Evolutionary conservation across 2,113 vertebrate genomes (phyloP).

Genomic region (Phasianus colchicus): DNA sequence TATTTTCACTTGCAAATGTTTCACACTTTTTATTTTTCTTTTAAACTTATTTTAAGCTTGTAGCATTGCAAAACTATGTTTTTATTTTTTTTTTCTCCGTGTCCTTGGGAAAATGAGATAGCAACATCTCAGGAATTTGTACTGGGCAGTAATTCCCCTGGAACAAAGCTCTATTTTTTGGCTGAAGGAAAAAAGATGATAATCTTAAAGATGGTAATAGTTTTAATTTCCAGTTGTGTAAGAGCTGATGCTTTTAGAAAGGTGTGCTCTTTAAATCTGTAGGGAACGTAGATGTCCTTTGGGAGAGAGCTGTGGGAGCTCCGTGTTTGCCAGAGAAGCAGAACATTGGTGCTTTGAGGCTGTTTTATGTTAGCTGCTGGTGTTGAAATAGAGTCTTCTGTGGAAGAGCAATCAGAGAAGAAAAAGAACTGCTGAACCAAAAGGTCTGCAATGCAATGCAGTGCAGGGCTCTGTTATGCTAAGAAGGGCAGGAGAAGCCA

Average conservation of each 20-base stretch:
- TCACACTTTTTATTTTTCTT: slow-evolving; percentile 26
- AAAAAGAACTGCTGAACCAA: neutral
- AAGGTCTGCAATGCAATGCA: neutral
- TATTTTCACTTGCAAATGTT: slow-evolving; percentile 54
- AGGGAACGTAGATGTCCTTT: neutral
- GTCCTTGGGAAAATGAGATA: neutral
- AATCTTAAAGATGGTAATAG: neutral
- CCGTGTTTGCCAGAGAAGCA: neutral
- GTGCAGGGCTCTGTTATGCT: neutral
- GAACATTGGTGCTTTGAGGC: neutral
- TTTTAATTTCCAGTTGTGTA: neutral
- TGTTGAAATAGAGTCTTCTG: neutral
- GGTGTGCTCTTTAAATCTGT: neutral
- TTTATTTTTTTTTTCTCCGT: neutral
- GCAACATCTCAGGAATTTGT: neutral
- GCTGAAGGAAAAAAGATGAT: neutral
- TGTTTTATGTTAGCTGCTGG: neutral
- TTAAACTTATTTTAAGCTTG: neutral
- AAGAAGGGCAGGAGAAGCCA: neutral
- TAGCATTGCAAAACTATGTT: neutral
- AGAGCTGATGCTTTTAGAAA: neutral
- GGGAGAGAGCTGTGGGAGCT: neutral
- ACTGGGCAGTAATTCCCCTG: neutral
- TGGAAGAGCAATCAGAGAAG: neutral
- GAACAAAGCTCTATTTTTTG: neutral